Conservation (phyloP, 2,797 vertebrate species). For the Poecilia wingei region DNA sequence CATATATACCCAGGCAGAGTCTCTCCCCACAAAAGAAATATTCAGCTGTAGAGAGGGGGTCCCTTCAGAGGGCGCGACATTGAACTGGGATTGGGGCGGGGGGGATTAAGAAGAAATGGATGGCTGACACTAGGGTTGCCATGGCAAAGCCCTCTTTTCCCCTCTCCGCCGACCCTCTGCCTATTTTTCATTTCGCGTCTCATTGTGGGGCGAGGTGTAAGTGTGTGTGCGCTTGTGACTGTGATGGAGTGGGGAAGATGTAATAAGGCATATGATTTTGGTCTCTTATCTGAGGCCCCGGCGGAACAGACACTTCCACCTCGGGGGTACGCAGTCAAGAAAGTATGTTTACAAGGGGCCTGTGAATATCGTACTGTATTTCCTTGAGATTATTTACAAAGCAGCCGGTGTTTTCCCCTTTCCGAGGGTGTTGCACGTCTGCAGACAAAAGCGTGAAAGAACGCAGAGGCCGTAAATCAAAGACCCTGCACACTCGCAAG, state of each 20-base stretch:
- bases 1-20: constrained; percentile 40
- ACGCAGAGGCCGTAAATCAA: constrained; percentile 45
- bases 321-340: constrained; percentile 18
- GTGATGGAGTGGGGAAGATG: constrained; percentile 51
- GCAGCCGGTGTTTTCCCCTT: constrained; percentile 11
- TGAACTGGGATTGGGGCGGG: constrained; percentile 55
- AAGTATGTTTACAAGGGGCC: constrained; percentile 11
- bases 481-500: constrained; percentile 18
- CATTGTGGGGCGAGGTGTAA: constrained; percentile 60
- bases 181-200: constrained; percentile 74
- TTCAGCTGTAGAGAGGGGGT: constrained; percentile 77
- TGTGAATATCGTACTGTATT: constrained; percentile 24
- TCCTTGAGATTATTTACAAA: constrained; percentile 18
- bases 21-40: constrained; percentile 79
- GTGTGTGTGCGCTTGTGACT: constrained; percentile 36
- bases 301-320: constrained; percentile 36
- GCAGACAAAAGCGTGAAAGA: constrained; percentile 16
- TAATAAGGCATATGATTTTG: constrained; percentile 66
- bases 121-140: constrained; percentile 79
- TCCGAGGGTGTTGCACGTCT: constrained; percentile 25
- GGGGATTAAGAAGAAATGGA: constrained; percentile 81
- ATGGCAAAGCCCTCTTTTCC: constrained; percentile 78
- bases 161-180: constrained; percentile 58
- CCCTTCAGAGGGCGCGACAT: constrained; percentile 71
- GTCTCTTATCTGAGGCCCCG: constrained; percentile 56